Evolutionary conservation across 2,797 vertebrate species (phyloP).

Genomic region (Spheniscus humboldti): DNA sequence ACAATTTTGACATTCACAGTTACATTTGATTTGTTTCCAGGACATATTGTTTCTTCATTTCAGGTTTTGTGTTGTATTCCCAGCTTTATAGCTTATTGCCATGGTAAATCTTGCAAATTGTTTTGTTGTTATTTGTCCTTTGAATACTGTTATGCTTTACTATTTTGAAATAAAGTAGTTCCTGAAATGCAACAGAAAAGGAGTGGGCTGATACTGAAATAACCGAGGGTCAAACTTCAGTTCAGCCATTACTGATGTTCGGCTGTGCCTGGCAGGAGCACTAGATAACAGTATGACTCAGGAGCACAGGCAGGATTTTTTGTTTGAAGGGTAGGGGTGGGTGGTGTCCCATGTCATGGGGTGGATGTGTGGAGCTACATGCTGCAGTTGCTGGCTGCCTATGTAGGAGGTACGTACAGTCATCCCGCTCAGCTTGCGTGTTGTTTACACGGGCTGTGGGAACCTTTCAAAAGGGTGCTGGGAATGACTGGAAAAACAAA

Average conservation of each 20-base stretch:
- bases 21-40: not conserved
- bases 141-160: not conserved
- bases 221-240: not conserved
- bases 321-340: not conserved
- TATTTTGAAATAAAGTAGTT: not conserved
- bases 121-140: not conserved
- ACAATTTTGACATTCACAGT: not conserved
- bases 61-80: not conserved
- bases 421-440: not conserved
- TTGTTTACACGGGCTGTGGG: slow-evolving; percentile 51
- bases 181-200: not conserved
- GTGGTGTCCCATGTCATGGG: not conserved
- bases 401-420: slow-evolving; percentile 25
- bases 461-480: slow-evolving; percentile 46
- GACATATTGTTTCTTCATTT: not conserved
- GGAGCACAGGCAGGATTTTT: not conserved
- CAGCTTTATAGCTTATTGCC: not conserved
- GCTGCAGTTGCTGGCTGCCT: not conserved
- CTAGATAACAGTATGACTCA: not conserved
- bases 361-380: not conserved
- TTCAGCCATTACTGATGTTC: not conserved
- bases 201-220: not conserved
- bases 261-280: not conserved
- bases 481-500: slow-evolving; percentile 54
- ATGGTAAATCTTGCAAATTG: not conserved